These are phyloP conservation scores for Teleogryllus occipitalis DNA, from an alignment of 1,140 invertebrate genomes.

Conservation along the genomic window DNA sequence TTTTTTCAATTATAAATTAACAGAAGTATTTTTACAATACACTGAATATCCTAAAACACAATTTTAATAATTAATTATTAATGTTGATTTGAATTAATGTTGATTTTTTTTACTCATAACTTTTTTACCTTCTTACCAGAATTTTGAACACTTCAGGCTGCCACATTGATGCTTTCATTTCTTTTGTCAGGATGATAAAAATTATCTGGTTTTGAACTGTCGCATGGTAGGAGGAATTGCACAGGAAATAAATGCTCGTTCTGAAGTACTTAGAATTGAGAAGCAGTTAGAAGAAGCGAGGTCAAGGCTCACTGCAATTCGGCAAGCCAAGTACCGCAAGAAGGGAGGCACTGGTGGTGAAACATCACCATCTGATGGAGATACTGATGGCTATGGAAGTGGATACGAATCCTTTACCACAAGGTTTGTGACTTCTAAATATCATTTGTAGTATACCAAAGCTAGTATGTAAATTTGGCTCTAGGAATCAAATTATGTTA, in stretches of 20 bases:
- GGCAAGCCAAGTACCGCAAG: conserved; percentile 75
- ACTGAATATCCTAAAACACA: too few species aligned
- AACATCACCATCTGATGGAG: conserved; percentile 47
- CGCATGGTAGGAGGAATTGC: conserved; percentile 89
- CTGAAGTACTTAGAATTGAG: conserved; percentile 86
- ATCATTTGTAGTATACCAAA: too few species aligned
- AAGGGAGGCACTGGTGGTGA: conserved; percentile 43
- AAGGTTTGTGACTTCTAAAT: conserved; percentile 8
- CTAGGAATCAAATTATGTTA: too few species aligned
- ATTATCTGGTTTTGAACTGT: conserved; percentile 78
- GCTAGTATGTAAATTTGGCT: too few species aligned
- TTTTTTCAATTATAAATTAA: too few species aligned
- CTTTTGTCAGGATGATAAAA: conserved; percentile 66
- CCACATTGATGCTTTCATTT: too few species aligned
- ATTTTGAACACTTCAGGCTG: too few species aligned
- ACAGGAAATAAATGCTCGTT: conserved; percentile 81
- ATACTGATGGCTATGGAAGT: conserved; percentile 35
- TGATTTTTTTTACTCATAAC: too few species aligned
- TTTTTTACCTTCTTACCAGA: too few species aligned
- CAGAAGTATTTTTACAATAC: too few species aligned
- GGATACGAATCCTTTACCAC: conserved; percentile 36
- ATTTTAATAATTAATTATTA: too few species aligned
- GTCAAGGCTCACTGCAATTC: conserved; percentile 73
- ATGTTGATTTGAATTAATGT: too few species aligned
- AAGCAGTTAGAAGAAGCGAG: conserved; percentile 87